Conservation (phyloP, 2,888 invertebrate species). For the Lepidocyrtinus sp. region DNA sequence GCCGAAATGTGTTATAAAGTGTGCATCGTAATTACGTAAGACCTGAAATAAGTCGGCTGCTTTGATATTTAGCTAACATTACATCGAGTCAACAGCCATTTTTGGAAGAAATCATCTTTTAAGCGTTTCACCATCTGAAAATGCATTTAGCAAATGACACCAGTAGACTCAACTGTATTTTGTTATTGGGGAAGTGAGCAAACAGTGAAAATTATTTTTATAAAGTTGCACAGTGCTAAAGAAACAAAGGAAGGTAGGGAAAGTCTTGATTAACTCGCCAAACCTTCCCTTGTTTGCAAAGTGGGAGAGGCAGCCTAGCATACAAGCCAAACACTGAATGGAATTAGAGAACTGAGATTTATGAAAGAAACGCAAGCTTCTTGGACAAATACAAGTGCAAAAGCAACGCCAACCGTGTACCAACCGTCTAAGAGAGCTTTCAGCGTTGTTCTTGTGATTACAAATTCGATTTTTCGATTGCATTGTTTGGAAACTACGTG, state of each 20-base stretch:
- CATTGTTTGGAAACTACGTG: too few relatives aligned
- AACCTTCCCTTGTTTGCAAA: background rate
- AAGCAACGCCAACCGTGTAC: too few relatives aligned
- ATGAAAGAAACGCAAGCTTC: too few relatives aligned
- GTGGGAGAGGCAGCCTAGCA: background rate
- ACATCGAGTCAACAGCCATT: background rate
- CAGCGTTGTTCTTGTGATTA: too few relatives aligned
- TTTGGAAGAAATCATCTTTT: background rate
- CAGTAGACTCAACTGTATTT: constrained; percentile 1
- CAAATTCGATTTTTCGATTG: too few relatives aligned
- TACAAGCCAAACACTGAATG: background rate
- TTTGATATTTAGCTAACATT: too few relatives aligned
- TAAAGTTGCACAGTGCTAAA: background rate
- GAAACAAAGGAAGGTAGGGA: background rate
- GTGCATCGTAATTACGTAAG: too few relatives aligned
- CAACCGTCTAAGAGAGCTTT: too few relatives aligned
- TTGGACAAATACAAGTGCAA: too few relatives aligned
- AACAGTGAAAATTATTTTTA: background rate
- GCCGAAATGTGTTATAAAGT: too few relatives aligned
- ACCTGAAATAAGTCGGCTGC: too few relatives aligned
- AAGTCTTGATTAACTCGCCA: background rate
- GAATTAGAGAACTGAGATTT: too few relatives aligned
- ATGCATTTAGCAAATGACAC: background rate
- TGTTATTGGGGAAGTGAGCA: background rate
- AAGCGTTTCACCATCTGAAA: background rate